Evolutionary conservation across 2,113 vertebrate genomes (phyloP).

Genomic region (Nibea coibor): DNA sequence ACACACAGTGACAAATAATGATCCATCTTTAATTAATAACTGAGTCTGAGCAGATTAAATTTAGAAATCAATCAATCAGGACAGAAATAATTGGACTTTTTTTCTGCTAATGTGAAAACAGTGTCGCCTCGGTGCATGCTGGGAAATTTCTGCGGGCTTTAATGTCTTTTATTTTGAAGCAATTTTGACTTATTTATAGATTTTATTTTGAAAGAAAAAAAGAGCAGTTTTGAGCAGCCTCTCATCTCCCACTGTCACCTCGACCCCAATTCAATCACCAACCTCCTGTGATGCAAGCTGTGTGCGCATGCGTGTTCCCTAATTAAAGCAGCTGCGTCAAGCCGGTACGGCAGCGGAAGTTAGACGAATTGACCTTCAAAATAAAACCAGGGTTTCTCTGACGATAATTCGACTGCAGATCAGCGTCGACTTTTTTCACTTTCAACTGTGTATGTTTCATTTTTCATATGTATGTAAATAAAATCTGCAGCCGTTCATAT

Average conservation of each 20-base stretch:
- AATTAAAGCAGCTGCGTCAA: constrained; percentile 50
- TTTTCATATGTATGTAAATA: too few species aligned
- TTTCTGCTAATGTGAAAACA: background rate
- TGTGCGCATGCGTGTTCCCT: constrained; percentile 62
- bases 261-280: constrained; percentile 44
- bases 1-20: background rate
- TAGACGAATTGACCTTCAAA: constrained; percentile 37
- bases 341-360: constrained; percentile 19
- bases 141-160: background rate
- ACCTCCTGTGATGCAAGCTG: background rate
- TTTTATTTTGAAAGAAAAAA: background rate
- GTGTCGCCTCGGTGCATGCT: background rate
- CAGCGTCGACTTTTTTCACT: too few species aligned
- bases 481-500: too few species aligned
- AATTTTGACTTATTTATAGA: background rate
- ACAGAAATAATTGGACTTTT: background rate
- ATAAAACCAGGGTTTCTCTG: constrained; percentile 35
- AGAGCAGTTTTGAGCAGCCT: constrained; percentile 4
- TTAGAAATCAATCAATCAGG: background rate
- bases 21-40: constrained; percentile 9
- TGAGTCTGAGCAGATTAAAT: background rate
- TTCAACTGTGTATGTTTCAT: too few species aligned
- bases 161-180: background rate
- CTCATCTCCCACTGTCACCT: constrained; percentile 48
- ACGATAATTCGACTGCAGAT: too few species aligned